Conservation (phyloP, 2,888 invertebrate species). For the Drosophila histrio region DNA sequence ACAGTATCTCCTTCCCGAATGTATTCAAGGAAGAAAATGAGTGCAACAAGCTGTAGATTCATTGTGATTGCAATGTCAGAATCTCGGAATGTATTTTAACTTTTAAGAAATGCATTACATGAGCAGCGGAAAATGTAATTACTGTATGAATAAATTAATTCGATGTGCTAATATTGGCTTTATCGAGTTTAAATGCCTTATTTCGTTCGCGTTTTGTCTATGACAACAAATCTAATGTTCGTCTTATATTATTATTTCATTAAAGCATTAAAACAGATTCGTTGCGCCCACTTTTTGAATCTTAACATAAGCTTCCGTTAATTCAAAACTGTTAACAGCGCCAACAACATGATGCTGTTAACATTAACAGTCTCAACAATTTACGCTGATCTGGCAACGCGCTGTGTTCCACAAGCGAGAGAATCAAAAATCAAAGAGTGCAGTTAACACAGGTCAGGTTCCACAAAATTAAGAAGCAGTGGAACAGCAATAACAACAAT, state of each 20-base stretch:
- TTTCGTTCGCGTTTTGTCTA: too few relatives aligned
- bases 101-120: background rate
- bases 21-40: background rate
- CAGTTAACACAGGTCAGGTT: constrained; percentile 39
- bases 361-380: background rate
- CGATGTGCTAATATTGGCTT: background rate
- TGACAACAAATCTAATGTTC: too few relatives aligned
- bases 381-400: constrained; percentile 27
- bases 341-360: background rate
- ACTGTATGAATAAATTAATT: background rate
- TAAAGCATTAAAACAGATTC: too few relatives aligned
- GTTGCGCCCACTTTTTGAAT: background rate
- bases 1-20: background rate
- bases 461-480: constrained; percentile 41
- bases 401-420: constrained; percentile 20
- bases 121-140: background rate
- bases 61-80: background rate
- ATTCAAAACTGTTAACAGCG: background rate
- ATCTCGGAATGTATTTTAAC: background rate
- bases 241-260: background rate
- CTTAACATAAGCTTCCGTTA: background rate
- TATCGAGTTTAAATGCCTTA: background rate
- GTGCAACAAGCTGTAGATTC: background rate
- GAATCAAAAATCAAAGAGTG: constrained; percentile 25
- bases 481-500: constrained; percentile 11